Base-by-base conservation (phyloP, 2,888 invertebrate genomes). In the Anthophora plumipes region DNA sequence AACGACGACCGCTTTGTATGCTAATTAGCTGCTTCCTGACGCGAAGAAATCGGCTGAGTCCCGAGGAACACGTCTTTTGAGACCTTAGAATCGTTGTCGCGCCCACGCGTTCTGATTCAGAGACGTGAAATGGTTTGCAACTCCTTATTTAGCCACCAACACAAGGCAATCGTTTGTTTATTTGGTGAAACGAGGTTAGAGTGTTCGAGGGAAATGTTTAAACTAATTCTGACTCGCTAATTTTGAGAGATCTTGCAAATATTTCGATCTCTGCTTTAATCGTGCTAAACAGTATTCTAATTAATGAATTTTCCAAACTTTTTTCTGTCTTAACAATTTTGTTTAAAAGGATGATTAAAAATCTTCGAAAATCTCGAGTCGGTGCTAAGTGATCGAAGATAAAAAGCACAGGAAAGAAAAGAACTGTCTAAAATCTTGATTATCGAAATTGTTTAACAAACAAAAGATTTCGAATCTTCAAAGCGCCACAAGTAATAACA, bases 81-180 rank as follows among this genome's bases (percentile, higher is more conserved):
- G 69, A 60, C 41, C 12, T 41, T 39, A 8, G 48, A 60, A 50
- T n/a, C 37, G 50, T 39, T 46, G 1, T 12, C 5, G 4, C 48
- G 37, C 59, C 59, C 22, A 59, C 69, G 25, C 69, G 22, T 22
- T 59, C 46, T 22, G 59, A 46, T 50, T 69, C 59, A 39, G 69
- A n/a, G 22, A 50, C 60, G 39, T 25, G 12, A 60, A 60, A 25
- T 25, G 12, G 37, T 20, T 59, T 46, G 37, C 1, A 59, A 48
- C 37, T 69, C 69, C 69, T 69, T 61, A 54, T 71, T 71, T 61
- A 20, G 41, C 20, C 20, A 41, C 61, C 11, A 14, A 31, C n/a
- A 22, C 59, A 0, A 17, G 6, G n/a, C 48, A 50, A 41, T 11
- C 9, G 50, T 25, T 50, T 39, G 60, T 46, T 68, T 57, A 37